Evolutionary conservation across 2,797 vertebrate species (phyloP), one percentile per base, ranked within the genome.

Genomic region (Ceryle rudis): DNA sequence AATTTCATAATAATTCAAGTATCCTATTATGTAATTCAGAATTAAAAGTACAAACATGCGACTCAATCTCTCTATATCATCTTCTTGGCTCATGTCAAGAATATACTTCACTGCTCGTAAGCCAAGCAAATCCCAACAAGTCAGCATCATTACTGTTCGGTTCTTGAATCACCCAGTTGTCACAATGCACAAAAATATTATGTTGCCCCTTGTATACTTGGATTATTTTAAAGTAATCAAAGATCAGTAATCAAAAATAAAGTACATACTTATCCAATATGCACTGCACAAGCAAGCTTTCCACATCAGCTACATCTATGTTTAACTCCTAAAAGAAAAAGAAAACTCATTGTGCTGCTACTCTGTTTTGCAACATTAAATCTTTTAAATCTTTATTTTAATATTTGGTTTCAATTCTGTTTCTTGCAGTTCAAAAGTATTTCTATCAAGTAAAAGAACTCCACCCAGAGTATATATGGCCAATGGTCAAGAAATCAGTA

Each of bases 271-370:
- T 99, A 98, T 99, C 99, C 98, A 99, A 98, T 98, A 99, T 99
- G 98, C 99, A 99, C 98, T 99, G 99, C 95, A 99, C 99, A 97
- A 99, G 98, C 98, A 99, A 99, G 98, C 99, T 99, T 98, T 99
- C 99, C 98, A 99, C 99, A 96, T 99, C 99, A 86, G 99, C 99
- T 98, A 99, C 99, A 93, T 99, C 99, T 97, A 99, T 99, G 98
- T 99, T 99, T 98, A 99, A 98, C 97, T 99, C 99, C 99, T 99
- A 97, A 77, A 96, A 96, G 85, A 95, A 44, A 95, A 90, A 96
- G 23, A 92, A 86, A 82, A 82, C 13, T 66, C 35, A 52, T 93
- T 87, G 93, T 28, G 25, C 23, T 87, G 58, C 35, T 79, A 31
- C 46, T 47, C 11, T 37, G 11, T 74, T 86, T 49, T 71, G 14